phyloP scores from a whole-genome alignment of 37 sponge, comb jelly and placozoan species.

The Ianthella basta region DNA sequence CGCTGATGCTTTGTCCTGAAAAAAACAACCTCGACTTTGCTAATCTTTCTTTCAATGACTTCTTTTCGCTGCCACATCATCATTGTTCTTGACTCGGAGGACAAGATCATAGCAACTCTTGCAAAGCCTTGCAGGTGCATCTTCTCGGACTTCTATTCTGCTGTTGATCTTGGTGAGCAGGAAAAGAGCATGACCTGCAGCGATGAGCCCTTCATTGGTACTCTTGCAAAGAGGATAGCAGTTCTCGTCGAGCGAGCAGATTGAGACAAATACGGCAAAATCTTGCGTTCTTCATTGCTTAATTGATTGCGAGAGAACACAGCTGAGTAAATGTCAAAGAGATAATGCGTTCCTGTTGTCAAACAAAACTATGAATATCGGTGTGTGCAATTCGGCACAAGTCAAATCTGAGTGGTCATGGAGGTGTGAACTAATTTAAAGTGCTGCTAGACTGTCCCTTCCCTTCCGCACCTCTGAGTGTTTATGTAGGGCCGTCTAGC shows the following conservation, averaged over 20 bases:
- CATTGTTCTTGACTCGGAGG: constrained; percentile 1
- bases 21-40: background rate
- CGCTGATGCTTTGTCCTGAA: background rate
- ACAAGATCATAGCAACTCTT: constrained; percentile 12
- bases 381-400: no score
- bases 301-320: no score
- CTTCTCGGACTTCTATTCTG: background rate
- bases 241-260: background rate
- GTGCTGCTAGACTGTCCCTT: no score
- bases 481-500: no score
- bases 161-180: background rate
- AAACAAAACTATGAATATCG: no score
- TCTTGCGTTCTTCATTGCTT: background rate
- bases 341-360: no score
- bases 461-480: no score
- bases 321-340: no score
- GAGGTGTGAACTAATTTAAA: no score
- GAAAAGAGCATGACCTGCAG: background rate
- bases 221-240: background rate
- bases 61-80: background rate
- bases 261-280: constrained; percentile 13
- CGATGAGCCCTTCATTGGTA: background rate
- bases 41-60: constrained; percentile 1
- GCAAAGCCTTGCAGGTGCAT: constrained; percentile 1
- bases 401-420: no score